A percentile compares a stretch with the other conserved stretches of the same genome.
Evolutionary conservation across 2,888 invertebrate species (phyloP).

Genomic region (Prosapia bicincta): DNA sequence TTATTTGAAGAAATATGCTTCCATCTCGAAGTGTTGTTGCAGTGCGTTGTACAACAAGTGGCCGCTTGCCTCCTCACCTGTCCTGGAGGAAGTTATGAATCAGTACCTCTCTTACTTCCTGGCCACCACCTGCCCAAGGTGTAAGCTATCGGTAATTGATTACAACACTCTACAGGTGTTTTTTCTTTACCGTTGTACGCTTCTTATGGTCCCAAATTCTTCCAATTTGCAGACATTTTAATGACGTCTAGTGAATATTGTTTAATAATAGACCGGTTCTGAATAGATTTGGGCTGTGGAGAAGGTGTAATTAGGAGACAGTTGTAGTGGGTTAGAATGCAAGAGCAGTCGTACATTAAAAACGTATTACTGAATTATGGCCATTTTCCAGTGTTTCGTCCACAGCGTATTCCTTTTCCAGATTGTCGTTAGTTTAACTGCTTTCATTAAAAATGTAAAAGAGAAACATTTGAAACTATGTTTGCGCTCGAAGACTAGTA

Average conservation of each 20-base stretch:
- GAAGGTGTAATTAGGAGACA: too few relatives aligned
- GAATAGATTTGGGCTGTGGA: not conserved
- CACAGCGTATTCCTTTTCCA: too few relatives aligned
- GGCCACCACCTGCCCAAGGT: constrained; percentile 24
- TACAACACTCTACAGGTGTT: constrained; percentile 6
- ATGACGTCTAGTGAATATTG: not conserved
- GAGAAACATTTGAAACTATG: too few relatives aligned
- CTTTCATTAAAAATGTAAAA: too few relatives aligned
- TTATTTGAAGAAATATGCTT: too few relatives aligned
- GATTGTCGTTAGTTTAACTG: too few relatives aligned
- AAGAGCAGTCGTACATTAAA: too few relatives aligned
- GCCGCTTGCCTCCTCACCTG: constrained; percentile 13
- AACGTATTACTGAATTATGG: too few relatives aligned
- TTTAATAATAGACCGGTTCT: not conserved
- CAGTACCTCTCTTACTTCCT: constrained; percentile 6
- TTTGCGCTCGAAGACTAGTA: too few relatives aligned
- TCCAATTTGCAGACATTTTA: not conserved
- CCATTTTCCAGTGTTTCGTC: too few relatives aligned
- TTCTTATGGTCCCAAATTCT: not conserved
- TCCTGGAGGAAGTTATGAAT: constrained; percentile 24
- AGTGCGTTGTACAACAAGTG: not conserved
- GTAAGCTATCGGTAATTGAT: constrained; percentile 21
- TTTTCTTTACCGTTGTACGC: not conserved
- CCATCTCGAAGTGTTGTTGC: not conserved
- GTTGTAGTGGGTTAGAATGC: too few relatives aligned